These are phyloP conservation scores for Agapostemon virescens DNA, from an alignment of 2,888 invertebrate species.

Conservation along the genomic window DNA sequence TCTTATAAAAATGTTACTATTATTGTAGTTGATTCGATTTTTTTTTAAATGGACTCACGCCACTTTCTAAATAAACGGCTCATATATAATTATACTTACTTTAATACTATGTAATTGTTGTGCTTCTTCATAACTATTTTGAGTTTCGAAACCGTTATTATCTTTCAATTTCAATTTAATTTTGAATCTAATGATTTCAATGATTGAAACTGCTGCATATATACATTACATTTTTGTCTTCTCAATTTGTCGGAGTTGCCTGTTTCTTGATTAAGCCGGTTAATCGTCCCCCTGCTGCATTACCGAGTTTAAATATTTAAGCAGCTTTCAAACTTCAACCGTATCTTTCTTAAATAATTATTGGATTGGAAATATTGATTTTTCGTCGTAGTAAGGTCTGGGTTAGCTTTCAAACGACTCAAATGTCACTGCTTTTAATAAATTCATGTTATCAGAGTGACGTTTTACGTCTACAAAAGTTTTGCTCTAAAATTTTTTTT, in stretches of 20 bases:
- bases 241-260: not conserved
- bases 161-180: not conserved
- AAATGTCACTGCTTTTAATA: not conserved
- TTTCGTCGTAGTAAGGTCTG: not conserved
- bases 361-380: not conserved
- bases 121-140: not conserved
- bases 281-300: not conserved
- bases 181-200: not conserved
- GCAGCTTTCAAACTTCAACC: not conserved
- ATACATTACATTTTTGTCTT: not conserved
- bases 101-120: not conserved
- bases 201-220: not conserved
- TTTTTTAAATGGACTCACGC: too few relatives aligned
- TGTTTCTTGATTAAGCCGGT: not conserved
- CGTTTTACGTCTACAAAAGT: not conserved
- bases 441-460: not conserved
- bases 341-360: not conserved
- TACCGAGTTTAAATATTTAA: not conserved
- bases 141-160: not conserved
- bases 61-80: too few relatives aligned
- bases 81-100: too few relatives aligned
- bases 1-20: too few relatives aligned
- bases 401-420: not conserved
- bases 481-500: not conserved
- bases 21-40: too few relatives aligned